Evolutionary conservation across 2,113 vertebrate species (phyloP).

Genomic region (Tyto alba): DNA sequence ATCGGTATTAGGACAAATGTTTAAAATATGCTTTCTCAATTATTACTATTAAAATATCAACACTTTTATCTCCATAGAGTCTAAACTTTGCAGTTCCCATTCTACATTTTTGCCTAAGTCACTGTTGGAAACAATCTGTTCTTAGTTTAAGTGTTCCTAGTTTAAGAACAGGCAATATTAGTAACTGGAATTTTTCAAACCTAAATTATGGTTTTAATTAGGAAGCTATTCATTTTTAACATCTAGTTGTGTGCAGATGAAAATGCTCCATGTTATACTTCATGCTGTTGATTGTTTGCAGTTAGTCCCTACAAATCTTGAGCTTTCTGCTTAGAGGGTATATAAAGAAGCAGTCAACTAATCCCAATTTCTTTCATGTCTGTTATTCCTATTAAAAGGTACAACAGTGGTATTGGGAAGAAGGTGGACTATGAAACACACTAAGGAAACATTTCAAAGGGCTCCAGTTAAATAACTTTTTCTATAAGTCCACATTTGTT

Average conservation of each 20-base stretch:
- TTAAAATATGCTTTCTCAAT: background rate
- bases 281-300: background rate
- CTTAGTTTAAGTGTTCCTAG: background rate
- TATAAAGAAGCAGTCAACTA: background rate
- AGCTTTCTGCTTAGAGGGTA: background rate
- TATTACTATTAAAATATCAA: background rate
- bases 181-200: background rate
- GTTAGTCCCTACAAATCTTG: background rate
- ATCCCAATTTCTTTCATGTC: background rate
- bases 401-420: no score
- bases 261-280: background rate
- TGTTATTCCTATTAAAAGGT: conserved; percentile 26
- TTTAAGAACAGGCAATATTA: background rate
- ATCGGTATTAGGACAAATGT: background rate
- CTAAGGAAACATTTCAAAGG: background rate
- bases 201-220: background rate
- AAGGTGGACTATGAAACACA: background rate
- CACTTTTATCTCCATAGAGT: background rate
- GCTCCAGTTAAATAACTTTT: background rate
- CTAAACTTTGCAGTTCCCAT: background rate
- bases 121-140: background rate
- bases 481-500: background rate
- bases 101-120: background rate
- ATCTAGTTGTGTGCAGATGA: background rate
- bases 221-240: background rate